phyloP scores from a whole-genome alignment of 2,888 invertebrate genomes.

The Iphiclides podalirius region DNA sequence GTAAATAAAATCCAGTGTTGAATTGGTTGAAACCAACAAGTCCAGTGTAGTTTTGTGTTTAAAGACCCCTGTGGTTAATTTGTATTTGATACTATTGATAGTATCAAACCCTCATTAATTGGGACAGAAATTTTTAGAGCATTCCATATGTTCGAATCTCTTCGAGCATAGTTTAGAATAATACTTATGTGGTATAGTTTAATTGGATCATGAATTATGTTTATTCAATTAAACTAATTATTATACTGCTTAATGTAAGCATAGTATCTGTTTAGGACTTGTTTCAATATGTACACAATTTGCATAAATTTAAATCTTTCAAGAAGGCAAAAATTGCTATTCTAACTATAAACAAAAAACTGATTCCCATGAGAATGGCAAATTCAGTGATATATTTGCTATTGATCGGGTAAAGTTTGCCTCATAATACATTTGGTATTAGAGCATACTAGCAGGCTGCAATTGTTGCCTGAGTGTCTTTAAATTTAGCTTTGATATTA shows the following conservation, averaged over 20 bases:
- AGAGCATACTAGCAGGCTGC: constrained; percentile 22
- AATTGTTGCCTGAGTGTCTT: constrained; percentile 14
- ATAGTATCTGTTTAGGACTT: constrained; percentile 15
- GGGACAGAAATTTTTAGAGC: constrained; percentile 51
- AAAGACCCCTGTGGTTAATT: constrained; percentile 52
- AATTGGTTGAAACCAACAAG: constrained; percentile 13
- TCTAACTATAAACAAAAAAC: constrained; percentile 4
- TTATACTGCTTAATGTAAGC: constrained; percentile 43
- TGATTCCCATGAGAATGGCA: neutral
- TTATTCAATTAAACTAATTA: constrained; percentile 51
- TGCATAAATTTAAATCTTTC: constrained; percentile 3
- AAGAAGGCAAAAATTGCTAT: constrained; percentile 1
- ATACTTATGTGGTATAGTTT: constrained; percentile 44
- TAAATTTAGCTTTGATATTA: constrained; percentile 36
- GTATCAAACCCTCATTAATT: constrained; percentile 37
- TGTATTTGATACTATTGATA: constrained; percentile 50
- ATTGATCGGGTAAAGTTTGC: constrained; percentile 7
- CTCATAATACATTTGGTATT: neutral
- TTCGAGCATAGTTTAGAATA: constrained; percentile 39
- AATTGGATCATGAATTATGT: constrained; percentile 46
- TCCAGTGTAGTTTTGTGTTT: constrained; percentile 33
- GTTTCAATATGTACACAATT: constrained; percentile 14
- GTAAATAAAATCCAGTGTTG: constrained; percentile 9
- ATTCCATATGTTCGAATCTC: constrained; percentile 63
- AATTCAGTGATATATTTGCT: neutral